Percentiles rank a stretch among this genome's conserved stretches.
Conservation (phyloP, 2,113 vertebrate species). For the Cyanoramphus novaezelandiae region DNA sequence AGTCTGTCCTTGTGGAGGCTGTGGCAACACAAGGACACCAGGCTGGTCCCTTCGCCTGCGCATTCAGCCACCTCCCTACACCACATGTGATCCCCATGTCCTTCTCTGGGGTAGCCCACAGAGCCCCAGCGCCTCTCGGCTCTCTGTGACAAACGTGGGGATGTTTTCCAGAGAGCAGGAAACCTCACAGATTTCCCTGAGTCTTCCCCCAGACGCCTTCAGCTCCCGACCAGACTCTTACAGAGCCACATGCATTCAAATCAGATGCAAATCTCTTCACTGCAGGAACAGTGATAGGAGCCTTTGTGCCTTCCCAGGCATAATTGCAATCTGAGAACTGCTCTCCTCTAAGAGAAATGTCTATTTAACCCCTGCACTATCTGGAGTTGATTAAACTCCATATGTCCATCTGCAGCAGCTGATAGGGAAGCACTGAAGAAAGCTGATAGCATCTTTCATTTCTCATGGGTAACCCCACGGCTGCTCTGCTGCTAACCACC, state of each 20-base stretch:
- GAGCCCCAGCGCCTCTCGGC: rapidly evolving
- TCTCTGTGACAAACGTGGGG: background rate
- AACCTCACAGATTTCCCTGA: background rate
- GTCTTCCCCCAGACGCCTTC: background rate
- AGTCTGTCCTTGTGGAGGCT: background rate
- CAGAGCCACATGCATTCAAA: background rate
- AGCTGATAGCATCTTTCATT: conserved; percentile 53
- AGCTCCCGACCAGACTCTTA: background rate
- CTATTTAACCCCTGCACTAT: background rate
- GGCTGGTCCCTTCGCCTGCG: background rate
- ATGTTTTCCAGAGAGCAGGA: background rate
- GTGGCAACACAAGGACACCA: background rate
- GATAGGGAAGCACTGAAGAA: conserved; percentile 40
- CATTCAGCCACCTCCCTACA: background rate
- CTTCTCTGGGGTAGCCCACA: background rate
- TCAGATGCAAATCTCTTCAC: conserved; percentile 14
- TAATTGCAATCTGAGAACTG: background rate
- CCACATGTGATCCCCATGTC: rapidly evolving
- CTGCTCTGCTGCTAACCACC: background rate
- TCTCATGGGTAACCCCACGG: background rate
- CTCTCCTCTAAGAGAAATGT: background rate
- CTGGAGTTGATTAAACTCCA: background rate
- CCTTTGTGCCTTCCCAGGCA: conserved; percentile 20
- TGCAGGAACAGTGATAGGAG: background rate
- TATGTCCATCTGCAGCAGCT: conserved; percentile 26